phyloP scores from a whole-genome alignment of 35 echinoderm and acorn worm species.

The Patiria miniata region DNA sequence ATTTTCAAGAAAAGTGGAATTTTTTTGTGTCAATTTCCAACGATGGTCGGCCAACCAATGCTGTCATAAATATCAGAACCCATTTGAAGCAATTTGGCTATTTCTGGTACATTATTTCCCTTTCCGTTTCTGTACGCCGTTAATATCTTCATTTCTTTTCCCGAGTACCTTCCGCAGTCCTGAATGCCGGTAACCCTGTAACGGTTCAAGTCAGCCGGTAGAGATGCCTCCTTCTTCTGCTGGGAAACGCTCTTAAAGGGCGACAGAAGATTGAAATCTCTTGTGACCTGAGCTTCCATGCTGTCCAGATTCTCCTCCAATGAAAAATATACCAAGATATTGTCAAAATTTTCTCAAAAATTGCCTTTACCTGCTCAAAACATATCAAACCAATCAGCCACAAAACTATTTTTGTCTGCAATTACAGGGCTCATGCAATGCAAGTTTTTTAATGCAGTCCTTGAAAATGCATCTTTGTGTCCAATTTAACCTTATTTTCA shows the following conservation, averaged over 20 bases:
- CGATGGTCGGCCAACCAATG: too few relatives aligned
- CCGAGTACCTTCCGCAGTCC: constrained; percentile 35
- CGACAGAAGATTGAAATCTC: constrained; percentile 35
- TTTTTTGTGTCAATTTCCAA: too few relatives aligned
- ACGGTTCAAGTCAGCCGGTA: constrained; percentile 47
- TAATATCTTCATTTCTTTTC: neutral
- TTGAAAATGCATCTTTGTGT: too few relatives aligned
- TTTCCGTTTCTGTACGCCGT: neutral
- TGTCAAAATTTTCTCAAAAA: too few relatives aligned
- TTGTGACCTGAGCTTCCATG: constrained; percentile 21
- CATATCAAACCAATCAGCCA: neutral
- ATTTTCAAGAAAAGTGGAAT: too few relatives aligned
- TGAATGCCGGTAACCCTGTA: constrained; percentile 42
- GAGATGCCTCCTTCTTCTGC: neutral
- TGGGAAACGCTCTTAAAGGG: constrained; percentile 42
- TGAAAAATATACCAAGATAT: neutral
- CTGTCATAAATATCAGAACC: too few relatives aligned
- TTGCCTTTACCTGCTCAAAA: constrained; percentile 13
- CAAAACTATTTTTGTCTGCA: too few relatives aligned
- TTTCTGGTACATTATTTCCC: neutral
- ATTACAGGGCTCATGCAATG: too few relatives aligned
- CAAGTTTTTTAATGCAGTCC: too few relatives aligned
- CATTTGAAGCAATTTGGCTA: too few relatives aligned
- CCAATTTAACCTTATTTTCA: too few relatives aligned
- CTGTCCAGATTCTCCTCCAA: constrained; percentile 6